A percentile compares a stretch with the other conserved stretches of the same genome.
Evolutionary conservation across 1,140 invertebrate genomes (phyloP).

Genomic region (Trichoplusia ni): DNA sequence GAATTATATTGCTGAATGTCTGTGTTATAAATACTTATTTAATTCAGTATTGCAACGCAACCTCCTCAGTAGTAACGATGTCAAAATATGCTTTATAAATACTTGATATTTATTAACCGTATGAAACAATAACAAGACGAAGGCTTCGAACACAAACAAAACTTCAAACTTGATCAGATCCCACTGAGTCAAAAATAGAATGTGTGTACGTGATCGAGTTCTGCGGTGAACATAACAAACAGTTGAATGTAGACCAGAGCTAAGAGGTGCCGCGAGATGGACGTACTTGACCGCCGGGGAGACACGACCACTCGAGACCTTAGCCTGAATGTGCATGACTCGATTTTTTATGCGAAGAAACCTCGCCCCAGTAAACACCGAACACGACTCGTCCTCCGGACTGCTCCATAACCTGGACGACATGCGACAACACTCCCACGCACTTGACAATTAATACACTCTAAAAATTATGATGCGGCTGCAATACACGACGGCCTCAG

Average conservation of each 20-base stretch:
- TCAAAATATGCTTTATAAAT: too few species aligned
- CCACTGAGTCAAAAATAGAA: background rate
- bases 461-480: constrained; percentile 28
- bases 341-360: constrained; percentile 46
- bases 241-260: constrained; percentile 23
- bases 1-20: background rate
- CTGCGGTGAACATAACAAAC: constrained; percentile 2
- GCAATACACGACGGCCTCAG: constrained; percentile 27
- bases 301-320: constrained; percentile 37
- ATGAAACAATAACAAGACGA: too few species aligned
- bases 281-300: constrained; percentile 36
- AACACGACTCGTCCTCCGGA: constrained; percentile 35
- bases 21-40: too few species aligned
- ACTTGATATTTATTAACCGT: too few species aligned
- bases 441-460: constrained; percentile 42
- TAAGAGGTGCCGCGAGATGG: constrained; percentile 13
- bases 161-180: background rate
- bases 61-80: background rate
- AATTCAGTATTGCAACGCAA: background rate
- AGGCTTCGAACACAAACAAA: background rate
- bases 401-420: background rate
- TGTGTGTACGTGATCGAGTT: constrained; percentile 13
- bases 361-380: constrained; percentile 42
- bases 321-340: constrained; percentile 58
- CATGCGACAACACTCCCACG: constrained; percentile 9